Conservation (phyloP, 2,113 vertebrate species). For the Centrocercus urophasianus region DNA sequence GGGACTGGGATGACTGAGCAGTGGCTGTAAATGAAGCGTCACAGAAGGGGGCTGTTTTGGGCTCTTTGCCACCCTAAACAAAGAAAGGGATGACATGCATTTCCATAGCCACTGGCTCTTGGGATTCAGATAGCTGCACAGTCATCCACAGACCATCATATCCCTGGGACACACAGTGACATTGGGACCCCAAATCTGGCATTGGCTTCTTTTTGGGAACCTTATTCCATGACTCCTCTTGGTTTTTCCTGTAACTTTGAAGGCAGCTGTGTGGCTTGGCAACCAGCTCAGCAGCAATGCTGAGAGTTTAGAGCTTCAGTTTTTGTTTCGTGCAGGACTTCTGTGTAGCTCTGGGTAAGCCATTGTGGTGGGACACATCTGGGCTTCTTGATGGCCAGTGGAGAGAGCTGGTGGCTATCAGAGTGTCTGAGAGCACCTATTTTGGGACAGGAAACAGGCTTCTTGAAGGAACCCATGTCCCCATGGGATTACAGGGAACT, state of each 20-base stretch:
- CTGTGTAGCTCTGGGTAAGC: not conserved
- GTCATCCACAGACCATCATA: not conserved
- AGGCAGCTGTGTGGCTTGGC: too few relatives aligned
- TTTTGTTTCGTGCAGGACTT: not conserved
- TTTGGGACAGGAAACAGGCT: not conserved
- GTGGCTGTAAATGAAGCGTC: not conserved
- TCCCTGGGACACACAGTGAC: not conserved
- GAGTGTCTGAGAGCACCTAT: not conserved
- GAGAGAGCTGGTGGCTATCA: not conserved
- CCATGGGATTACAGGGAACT: not conserved
- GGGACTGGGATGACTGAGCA: conserved; percentile 18
- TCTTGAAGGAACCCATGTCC: not conserved
- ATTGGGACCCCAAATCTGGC: not conserved
- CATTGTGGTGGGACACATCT: not conserved
- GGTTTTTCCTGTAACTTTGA: not conserved
- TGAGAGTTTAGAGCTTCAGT: not conserved
- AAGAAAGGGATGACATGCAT: not conserved
- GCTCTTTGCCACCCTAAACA: conserved; percentile 27
- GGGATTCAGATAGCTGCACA: not conserved
- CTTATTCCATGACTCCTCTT: not conserved
- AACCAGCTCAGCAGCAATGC: fast-evolving
- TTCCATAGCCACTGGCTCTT: not conserved
- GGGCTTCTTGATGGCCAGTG: not conserved
- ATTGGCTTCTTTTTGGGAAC: not conserved
- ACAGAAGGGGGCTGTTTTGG: not conserved